Evolutionary conservation across 2,113 vertebrate species (phyloP), one percentile per base, ranked within the genome.

Genomic region (Limanda limanda): DNA sequence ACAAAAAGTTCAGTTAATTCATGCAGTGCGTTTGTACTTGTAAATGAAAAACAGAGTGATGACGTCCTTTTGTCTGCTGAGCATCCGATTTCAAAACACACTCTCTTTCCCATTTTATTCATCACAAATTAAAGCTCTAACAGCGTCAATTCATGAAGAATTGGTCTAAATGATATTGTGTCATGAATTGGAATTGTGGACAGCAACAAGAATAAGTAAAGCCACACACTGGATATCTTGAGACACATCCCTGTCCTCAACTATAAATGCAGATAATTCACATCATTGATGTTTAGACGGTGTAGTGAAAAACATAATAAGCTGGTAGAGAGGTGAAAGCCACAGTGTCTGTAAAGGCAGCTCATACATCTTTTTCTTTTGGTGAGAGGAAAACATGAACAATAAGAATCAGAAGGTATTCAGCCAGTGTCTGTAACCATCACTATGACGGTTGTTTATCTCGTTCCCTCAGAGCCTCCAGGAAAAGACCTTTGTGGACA

Each of bases 371-470:
- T 59, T 74, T 71, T 25, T 68, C 37, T 51, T 52, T 51, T 23
- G 2, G 4, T 56, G 20, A 80, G 77, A 84, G 54, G 23, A n/a
- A 75, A 79, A 60, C 71, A 57, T 77, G 57, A 74, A 17, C 52
- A 65, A 54, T 54, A 78, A 65, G 81, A 75, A 76, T 76, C 40
- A 12, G 40, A 42, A 42, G 40, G 15, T 51, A 51, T 51, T 51
- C 35, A 20, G 31, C 61, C 75, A 66, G 80, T 63, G 55, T 76
- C 73, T 68, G 55, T 71, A 48, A 58, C 65, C 24, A 63, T 27
- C 56, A 73, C 69, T 54, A 51, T 76, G 70, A 66, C 71, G 67
- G 74, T 65, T 68, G 69, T 75, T 81, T 25, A 72, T 57, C 62
- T 11, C 14, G 37, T 45, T 71, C 48, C 64, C 21, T 47, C 45